These are phyloP conservation scores for Tenebrio molitor DNA, from an alignment of 1,140 invertebrate genomes.

Conservation along the genomic window DNA sequence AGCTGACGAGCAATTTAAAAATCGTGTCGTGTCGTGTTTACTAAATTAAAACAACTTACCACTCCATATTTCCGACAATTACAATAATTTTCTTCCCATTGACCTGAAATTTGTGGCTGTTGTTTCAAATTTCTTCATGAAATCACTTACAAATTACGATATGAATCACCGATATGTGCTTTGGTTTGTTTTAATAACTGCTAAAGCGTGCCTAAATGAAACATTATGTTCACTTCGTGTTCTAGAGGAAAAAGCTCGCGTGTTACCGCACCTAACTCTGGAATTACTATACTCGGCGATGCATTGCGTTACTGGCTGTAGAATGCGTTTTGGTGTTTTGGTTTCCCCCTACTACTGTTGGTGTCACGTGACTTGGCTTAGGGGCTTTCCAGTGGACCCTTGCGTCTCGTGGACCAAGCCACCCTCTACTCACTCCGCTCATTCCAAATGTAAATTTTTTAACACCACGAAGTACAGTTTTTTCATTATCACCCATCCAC, in stretches of 20 bases:
- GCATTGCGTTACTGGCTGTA: constrained; percentile 49
- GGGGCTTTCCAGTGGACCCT: constrained; percentile 11
- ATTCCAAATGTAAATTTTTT: constrained; percentile 18
- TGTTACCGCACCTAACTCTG: constrained; percentile 11
- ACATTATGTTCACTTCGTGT: neutral
- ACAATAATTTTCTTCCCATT: too few species aligned
- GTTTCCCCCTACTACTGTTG: constrained; percentile 51
- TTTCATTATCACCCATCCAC: too few species aligned
- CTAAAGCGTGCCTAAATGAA: neutral
- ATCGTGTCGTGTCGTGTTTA: too few species aligned
- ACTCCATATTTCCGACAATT: constrained; percentile 9
- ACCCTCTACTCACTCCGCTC: constrained; percentile 8
- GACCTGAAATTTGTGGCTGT: too few species aligned
- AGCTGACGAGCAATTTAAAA: neutral
- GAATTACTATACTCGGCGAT: constrained; percentile 33
- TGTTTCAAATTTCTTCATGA: too few species aligned
- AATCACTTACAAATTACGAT: constrained; percentile 13
- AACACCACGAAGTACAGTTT: neutral
- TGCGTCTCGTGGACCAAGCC: neutral
- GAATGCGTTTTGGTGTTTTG: constrained; percentile 37
- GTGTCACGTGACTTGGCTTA: constrained; percentile 51
- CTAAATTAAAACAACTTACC: constrained; percentile 6
- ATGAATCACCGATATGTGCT: neutral
- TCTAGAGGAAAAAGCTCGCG: constrained; percentile 1
- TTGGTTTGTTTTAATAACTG: too few species aligned